Evolutionary conservation across 92 coral and sea anemone genomes (phyloP), one percentile per base, ranked within the genome.

Genomic region (Zoanthus sansibaricus): DNA sequence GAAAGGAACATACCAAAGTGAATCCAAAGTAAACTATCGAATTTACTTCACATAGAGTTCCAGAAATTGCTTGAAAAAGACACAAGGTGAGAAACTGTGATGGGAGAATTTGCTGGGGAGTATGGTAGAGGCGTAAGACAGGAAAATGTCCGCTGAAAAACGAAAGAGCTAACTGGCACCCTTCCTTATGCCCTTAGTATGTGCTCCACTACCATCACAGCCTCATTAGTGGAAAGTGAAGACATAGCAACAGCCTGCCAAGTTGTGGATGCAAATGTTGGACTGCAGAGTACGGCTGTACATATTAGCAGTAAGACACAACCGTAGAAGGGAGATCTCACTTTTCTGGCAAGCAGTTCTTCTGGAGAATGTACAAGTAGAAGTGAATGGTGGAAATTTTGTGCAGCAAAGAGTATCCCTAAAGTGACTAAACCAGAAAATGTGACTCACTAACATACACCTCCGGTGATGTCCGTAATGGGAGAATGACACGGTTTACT

Each of bases 111-210:
- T 54, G 59, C 12, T 54, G 59, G 59, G 9, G 59, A 54, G 15
- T 54, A 54, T 54, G 59, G 59, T 6, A 54, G 59, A 54, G 59
- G 9, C 11, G 59, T 54, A 54, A 54, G 59, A 15, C 59, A 54
- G 9, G 8, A 54, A 54, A 54, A 54, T 54, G 9, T 54, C 9
- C 15, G 59, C 59, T 54, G 12, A 7, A 54, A 54, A 54, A 54
- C 59, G 9, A 54, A 54, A 54, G 11, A 54, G 8, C 59, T 54
- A 9, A 54, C 11, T 54, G 59, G 59, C 67, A 84, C 90, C 62
- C 89, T 91, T 76, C 92, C 89, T 10, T 91, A 88, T 83, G 83
- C 89, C 75, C 79, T 83, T 33, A 91, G 91, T 69, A 83, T 83
- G 94, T 1, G 86, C 42, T 89, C 89, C 20, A 51, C 75, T 30